A percentile compares a stretch with the other conserved stretches of the same genome.
phyloP scores from a whole-genome alignment of 2,113 vertebrate genomes.

The Apistogramma diplotaenia region DNA sequence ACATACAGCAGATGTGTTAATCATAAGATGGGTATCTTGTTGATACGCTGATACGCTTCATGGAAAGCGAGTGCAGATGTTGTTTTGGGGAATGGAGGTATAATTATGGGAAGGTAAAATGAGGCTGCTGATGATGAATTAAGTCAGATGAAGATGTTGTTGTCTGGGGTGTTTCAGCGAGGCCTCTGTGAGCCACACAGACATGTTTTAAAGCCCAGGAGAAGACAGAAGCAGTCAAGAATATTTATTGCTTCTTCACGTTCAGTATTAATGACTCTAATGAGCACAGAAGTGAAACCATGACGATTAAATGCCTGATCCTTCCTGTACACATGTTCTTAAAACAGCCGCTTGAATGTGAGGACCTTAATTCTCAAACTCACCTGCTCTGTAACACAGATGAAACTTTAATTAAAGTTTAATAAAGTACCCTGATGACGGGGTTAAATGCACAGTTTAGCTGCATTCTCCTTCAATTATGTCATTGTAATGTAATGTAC shows the following conservation, averaged over 20 bases:
- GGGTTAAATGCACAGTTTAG: neutral
- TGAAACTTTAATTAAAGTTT: neutral
- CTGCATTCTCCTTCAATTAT: neutral
- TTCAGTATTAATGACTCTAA: neutral
- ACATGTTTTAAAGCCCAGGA: constrained; percentile 26
- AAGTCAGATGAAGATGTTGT: constrained; percentile 57
- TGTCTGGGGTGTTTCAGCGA: constrained; percentile 48
- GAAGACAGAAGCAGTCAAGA: neutral
- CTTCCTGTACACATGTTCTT: too few species aligned
- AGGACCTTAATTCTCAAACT: neutral
- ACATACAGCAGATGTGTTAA: neutral
- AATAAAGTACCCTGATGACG: neutral
- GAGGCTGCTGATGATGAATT: constrained; percentile 48
- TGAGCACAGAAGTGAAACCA: neutral
- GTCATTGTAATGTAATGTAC: neutral
- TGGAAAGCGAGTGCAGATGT: constrained; percentile 49
- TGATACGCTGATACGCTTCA: constrained; percentile 8
- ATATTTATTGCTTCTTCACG: neutral
- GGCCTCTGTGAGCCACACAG: constrained; percentile 14
- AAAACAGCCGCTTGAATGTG: neutral
- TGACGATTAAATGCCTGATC: neutral
- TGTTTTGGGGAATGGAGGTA: constrained; percentile 32
- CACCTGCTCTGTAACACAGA: neutral
- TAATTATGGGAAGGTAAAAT: constrained; percentile 61
- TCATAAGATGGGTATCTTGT: neutral